phyloP scores from a whole-genome alignment of 30 jellyfish, hydroid and myxozoan species.

The Pseudorhiza aurosa region DNA sequence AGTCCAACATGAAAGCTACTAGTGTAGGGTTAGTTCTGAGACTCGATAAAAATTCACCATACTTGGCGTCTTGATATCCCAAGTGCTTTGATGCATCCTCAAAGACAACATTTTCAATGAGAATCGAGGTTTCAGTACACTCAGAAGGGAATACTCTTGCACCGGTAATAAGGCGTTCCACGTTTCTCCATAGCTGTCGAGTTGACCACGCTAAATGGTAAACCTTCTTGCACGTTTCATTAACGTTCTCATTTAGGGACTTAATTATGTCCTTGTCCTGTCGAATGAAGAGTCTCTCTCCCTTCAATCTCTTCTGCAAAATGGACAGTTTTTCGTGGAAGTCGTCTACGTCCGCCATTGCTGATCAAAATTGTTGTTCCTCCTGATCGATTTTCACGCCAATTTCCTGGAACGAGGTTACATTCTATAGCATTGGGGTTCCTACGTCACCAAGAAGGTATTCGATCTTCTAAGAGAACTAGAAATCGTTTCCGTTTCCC shows the following conservation, averaged over 20 bases:
- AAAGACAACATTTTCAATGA: conserved; percentile 65
- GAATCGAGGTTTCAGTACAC: conserved; percentile 81
- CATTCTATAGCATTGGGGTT: neutral
- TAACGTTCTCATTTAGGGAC: conserved; percentile 65
- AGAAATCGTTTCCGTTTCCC: no score
- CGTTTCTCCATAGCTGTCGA: conserved; percentile 89
- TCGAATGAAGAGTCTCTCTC: conserved; percentile 81
- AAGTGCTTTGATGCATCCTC: conserved; percentile 88
- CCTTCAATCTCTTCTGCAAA: conserved; percentile 81
- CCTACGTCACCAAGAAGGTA: neutral
- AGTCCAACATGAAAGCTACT: conserved; percentile 68
- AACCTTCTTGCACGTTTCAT: conserved; percentile 66
- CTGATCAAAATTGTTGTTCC: conserved; percentile 11
- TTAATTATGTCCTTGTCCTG: conserved; percentile 88
- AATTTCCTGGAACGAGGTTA: conserved; percentile 6
- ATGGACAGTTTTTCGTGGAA: conserved; percentile 20
- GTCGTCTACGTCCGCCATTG: conserved; percentile 59
- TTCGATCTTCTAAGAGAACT: no score
- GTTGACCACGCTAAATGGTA: conserved; percentile 90
- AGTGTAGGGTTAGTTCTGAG: conserved; percentile 74
- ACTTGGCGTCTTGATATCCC: conserved; percentile 81
- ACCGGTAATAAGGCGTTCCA: conserved; percentile 83
- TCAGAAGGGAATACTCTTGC: conserved; percentile 85
- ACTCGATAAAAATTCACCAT: conserved; percentile 84
- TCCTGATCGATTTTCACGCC: neutral